A percentile compares a stretch with the other conserved stretches of the same genome.
phyloP scores from a whole-genome alignment of 37 sponge, comb jelly and placozoan genomes.

The Hexactinellida sp. region DNA sequence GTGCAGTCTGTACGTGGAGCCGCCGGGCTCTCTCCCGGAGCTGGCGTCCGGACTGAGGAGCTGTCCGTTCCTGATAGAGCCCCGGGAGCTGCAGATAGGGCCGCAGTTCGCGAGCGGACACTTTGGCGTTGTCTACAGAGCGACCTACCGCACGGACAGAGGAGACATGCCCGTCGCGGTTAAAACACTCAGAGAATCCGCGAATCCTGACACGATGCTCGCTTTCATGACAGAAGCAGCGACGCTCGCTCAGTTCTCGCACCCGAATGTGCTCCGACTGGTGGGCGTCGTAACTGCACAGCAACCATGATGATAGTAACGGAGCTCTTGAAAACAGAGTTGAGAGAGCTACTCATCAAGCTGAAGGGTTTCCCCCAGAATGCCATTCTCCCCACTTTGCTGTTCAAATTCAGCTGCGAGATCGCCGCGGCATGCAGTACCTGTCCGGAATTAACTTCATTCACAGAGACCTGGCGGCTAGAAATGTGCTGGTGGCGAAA shows the following conservation, averaged over 20 bases:
- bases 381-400: not conserved
- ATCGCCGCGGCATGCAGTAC: slow-evolving; percentile 25
- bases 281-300: not conserved
- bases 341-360: not conserved
- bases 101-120: not conserved
- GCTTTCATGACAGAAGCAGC: slow-evolving; percentile 8
- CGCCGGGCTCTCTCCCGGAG: not conserved
- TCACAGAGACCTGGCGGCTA: not conserved
- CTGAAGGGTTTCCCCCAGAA: not conserved
- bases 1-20: not conserved
- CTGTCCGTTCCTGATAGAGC: not conserved
- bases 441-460: not conserved
- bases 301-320: not conserved
- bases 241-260: slow-evolving; percentile 18
- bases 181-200: not conserved
- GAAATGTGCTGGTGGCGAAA: not conserved
- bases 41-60: not conserved
- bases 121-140: not conserved
- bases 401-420: slow-evolving; percentile 12
- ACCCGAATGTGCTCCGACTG: slow-evolving; percentile 8
- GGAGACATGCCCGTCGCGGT: slow-evolving; percentile 8
- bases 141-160: not conserved
- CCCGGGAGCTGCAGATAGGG: not conserved
- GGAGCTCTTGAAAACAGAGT: not conserved
- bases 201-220: not conserved